Conservation (phyloP, 2,113 vertebrate species). For the Delphinapterus leucas region DNA sequence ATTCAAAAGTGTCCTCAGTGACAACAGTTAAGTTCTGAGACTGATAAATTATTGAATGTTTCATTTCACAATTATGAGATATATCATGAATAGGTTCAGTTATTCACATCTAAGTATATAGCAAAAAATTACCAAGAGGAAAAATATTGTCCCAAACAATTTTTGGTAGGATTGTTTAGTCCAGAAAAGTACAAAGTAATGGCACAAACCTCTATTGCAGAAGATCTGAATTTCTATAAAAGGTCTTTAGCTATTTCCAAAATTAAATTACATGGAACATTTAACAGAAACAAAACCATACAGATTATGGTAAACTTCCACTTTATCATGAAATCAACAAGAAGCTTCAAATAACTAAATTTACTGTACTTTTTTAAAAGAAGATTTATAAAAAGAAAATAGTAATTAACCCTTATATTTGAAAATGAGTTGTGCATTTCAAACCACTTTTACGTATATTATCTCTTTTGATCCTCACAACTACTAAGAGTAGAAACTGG, state of each 20-base stretch:
- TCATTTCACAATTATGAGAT: neutral
- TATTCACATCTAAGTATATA: neutral
- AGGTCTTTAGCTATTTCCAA: neutral
- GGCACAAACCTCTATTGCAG: neutral
- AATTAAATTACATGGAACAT: neutral
- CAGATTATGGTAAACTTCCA: neutral
- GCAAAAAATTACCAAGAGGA: neutral
- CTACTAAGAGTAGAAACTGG: neutral
- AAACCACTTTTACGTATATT: neutral
- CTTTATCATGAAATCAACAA: constrained; percentile 21
- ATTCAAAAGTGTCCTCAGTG: neutral
- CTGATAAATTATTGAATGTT: neutral
- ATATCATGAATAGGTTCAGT: neutral
- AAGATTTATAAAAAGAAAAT: constrained; percentile 17
- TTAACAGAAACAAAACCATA: constrained; percentile 28
- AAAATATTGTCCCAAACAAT: neutral
- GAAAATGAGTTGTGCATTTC: neutral
- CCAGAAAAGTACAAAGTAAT: neutral
- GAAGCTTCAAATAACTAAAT: neutral
- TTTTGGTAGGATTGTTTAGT: neutral
- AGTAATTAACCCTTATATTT: neutral
- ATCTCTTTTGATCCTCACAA: neutral
- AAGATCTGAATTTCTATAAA: neutral
- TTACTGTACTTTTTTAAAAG: neutral
- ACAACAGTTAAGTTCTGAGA: neutral